phyloP scores from a whole-genome alignment of 2,113 vertebrate genomes.

The Callithrix jacchus region DNA sequence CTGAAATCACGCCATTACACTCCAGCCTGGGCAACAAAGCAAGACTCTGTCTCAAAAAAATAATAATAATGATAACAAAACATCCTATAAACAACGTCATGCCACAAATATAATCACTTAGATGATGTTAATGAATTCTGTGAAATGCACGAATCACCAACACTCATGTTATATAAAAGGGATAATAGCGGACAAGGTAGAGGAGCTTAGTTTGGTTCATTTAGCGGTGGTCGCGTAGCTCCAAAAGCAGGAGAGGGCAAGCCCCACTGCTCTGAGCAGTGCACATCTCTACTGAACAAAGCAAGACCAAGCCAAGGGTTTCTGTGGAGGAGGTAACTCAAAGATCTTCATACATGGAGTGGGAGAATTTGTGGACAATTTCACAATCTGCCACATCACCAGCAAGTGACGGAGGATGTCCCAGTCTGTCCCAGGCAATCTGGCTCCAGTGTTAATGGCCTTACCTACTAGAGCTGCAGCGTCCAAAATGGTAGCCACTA shows the following conservation, averaged over 20 bases:
- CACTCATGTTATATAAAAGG: background rate
- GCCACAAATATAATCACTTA: background rate
- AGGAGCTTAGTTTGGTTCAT: background rate
- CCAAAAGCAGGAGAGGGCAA: background rate
- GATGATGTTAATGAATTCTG: background rate
- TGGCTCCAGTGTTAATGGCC: no score
- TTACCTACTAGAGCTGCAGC: background rate
- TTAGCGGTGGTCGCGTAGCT: background rate
- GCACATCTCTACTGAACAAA: background rate
- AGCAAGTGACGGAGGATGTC: no score
- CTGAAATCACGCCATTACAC: no score
- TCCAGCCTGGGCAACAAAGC: no score
- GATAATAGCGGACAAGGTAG: background rate
- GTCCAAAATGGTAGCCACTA: background rate
- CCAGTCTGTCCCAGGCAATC: background rate
- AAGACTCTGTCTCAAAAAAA: no score
- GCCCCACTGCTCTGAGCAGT: background rate
- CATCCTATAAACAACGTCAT: background rate
- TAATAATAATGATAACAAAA: background rate
- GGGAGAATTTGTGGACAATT: background rate
- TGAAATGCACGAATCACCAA: background rate
- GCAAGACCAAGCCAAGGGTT: background rate
- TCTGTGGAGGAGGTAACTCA: background rate
- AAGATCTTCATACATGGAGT: background rate
- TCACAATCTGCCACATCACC: background rate